phyloP scores from a whole-genome alignment of 2,888 invertebrate species.

The Synergus umbraculus region DNA sequence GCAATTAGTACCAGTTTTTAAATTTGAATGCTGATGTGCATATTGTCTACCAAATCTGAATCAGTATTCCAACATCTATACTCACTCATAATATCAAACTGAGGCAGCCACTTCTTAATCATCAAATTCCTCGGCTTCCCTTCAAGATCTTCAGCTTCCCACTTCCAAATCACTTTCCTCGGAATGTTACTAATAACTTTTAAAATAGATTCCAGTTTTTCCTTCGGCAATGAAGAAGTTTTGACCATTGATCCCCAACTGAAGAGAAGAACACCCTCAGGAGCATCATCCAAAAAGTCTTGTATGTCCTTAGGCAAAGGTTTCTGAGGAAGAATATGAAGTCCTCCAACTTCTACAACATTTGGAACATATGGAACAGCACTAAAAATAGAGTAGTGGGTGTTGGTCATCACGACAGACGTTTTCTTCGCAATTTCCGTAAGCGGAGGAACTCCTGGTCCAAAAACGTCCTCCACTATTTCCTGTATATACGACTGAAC shows the following conservation, averaged over 20 bases:
- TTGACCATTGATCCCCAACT: slow-evolving; percentile 88
- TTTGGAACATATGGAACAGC: slow-evolving; percentile 80
- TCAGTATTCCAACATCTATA: slow-evolving; percentile 68
- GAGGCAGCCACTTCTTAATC: slow-evolving; percentile 85
- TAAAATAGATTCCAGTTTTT: slow-evolving; percentile 81
- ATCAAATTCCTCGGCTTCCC: slow-evolving; percentile 83
- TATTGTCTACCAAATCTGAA: too few relatives aligned
- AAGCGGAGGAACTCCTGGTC: slow-evolving; percentile 77
- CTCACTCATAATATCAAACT: slow-evolving; percentile 88
- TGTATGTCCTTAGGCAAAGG: slow-evolving; percentile 80
- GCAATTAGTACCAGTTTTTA: too few relatives aligned
- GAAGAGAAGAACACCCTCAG: slow-evolving; percentile 82
- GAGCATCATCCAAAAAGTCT: slow-evolving; percentile 80
- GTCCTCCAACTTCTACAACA: slow-evolving; percentile 78
- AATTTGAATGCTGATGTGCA: too few relatives aligned
- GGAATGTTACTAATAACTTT: slow-evolving; percentile 82
- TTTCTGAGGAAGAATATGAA: slow-evolving; percentile 70
- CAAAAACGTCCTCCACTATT: slow-evolving; percentile 44
- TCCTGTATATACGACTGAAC: slow-evolving; percentile 72
- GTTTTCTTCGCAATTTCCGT: slow-evolving; percentile 79
- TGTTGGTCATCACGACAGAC: slow-evolving; percentile 81
- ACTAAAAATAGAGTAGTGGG: slow-evolving; percentile 82
- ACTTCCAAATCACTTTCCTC: slow-evolving; percentile 86
- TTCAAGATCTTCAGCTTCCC: slow-evolving; percentile 78
- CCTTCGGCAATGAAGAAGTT: slow-evolving; percentile 81